phyloP scores from a whole-genome alignment of 2,797 vertebrate species.

The Podarcis lilfordi region DNA sequence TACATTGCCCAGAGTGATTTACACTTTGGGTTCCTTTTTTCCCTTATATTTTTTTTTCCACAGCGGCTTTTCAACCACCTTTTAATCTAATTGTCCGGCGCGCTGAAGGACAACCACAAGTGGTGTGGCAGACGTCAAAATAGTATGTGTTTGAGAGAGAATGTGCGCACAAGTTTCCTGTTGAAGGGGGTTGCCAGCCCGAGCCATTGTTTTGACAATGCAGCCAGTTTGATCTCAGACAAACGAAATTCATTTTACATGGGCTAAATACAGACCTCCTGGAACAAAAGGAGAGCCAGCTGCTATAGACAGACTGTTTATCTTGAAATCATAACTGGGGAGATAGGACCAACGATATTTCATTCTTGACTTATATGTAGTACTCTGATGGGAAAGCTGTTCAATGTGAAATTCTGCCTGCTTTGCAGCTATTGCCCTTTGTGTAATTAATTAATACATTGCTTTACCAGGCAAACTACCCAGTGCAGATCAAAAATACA shows the following conservation, averaged over 20 bases:
- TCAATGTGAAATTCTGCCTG: background rate
- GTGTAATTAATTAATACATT: background rate
- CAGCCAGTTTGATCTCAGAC: constrained; percentile 15
- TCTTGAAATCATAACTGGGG: constrained; percentile 35
- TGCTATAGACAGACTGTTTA: constrained; percentile 35
- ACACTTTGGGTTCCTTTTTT: constrained; percentile 21
- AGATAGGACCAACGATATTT: constrained; percentile 1
- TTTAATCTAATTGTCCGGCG: constrained; percentile 26
- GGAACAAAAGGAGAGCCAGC: constrained; percentile 21
- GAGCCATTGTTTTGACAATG: constrained; percentile 28
- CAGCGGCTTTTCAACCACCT: constrained; percentile 21
- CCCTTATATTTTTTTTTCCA: background rate
- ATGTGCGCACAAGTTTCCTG: constrained; percentile 7
- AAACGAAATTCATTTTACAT: constrained; percentile 34
- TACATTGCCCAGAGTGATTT: constrained; percentile 24
- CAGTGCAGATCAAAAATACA: background rate
- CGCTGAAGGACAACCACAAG: constrained; percentile 25
- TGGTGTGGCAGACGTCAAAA: constrained; percentile 10
- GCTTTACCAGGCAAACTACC: background rate
- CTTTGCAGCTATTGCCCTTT: background rate
- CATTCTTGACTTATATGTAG: constrained; percentile 1
- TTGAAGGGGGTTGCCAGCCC: constrained; percentile 15
- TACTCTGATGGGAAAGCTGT: background rate
- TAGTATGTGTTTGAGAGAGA: background rate
- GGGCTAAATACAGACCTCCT: constrained; percentile 20